A percentile compares a stretch with the other conserved stretches of the same genome.
phyloP scores from a whole-genome alignment of 2,113 vertebrate species.

The Symphodus melops region DNA sequence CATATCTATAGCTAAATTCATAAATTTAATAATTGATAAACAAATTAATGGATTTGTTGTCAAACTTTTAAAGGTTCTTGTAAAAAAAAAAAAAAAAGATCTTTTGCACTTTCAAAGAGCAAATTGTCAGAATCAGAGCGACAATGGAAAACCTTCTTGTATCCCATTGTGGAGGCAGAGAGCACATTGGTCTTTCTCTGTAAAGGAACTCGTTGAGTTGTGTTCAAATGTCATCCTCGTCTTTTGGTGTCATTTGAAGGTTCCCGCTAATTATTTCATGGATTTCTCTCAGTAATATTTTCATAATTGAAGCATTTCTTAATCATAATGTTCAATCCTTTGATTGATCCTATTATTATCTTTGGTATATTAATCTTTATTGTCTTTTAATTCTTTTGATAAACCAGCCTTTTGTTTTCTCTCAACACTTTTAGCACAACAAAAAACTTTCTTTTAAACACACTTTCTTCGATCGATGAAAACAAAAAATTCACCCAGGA shows the following conservation, averaged over 20 bases:
- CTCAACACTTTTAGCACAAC: too few relatives aligned
- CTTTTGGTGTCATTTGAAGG: not conserved
- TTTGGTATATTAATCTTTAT: too few relatives aligned
- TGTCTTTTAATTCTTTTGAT: too few relatives aligned
- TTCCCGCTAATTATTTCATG: not conserved
- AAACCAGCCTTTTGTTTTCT: too few relatives aligned
- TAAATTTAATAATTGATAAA: not conserved
- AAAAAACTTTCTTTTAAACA: too few relatives aligned
- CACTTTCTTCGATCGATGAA: too few relatives aligned
- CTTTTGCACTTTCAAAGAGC: not conserved
- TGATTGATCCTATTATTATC: too few relatives aligned
- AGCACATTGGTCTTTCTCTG: not conserved
- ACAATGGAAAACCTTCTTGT: too few relatives aligned
- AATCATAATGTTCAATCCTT: not conserved
- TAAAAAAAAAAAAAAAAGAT: too few relatives aligned
- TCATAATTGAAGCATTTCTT: not conserved
- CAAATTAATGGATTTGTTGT: not conserved
- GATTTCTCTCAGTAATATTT: not conserved
- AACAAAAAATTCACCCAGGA: too few relatives aligned
- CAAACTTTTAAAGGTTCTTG: not conserved
- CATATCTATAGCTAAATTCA: not conserved
- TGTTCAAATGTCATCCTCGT: not conserved
- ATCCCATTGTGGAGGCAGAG: constrained; percentile 1
- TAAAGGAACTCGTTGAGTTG: not conserved
- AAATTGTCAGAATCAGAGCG: not conserved